Evolutionary conservation across 2,888 invertebrate species (phyloP).

Genomic region (Erebia aethiops): DNA sequence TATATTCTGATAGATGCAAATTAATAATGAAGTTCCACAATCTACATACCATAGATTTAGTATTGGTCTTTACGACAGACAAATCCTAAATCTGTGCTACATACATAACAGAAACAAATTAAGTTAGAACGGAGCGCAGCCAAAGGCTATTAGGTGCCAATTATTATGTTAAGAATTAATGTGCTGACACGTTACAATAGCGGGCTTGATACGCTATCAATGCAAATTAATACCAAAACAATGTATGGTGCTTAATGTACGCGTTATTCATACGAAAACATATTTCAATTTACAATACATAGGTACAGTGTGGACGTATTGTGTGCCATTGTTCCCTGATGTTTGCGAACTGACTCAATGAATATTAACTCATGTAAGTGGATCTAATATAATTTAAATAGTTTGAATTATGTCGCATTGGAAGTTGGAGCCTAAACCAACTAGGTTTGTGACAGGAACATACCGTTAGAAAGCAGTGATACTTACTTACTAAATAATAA

Average conservation of each 20-base stretch:
- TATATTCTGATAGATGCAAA: not conserved
- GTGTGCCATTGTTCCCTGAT: conserved; percentile 40
- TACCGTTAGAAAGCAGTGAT: too few relatives aligned
- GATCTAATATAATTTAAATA: conserved; percentile 41
- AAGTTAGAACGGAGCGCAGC: conserved; percentile 3
- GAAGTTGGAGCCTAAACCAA: not conserved
- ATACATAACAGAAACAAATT: conserved; percentile 9
- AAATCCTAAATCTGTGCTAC: too few relatives aligned
- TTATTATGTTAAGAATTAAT: conserved; percentile 28
- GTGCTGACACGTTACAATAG: conserved; percentile 41
- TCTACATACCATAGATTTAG: too few relatives aligned
- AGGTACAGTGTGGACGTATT: conserved; percentile 30
- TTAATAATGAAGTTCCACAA: conserved; percentile 6
- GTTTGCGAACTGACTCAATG: conserved; percentile 40
- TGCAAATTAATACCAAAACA: conserved; percentile 40
- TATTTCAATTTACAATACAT: conserved; percentile 29
- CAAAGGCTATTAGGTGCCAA: conserved; percentile 26
- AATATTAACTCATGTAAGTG: conserved; percentile 43
- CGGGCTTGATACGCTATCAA: conserved; percentile 44
- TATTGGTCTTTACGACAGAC: too few relatives aligned
- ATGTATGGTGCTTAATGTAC: conserved; percentile 40
- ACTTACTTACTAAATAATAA: too few relatives aligned
- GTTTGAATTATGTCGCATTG: not conserved
- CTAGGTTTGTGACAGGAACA: too few relatives aligned
- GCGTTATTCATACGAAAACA: conserved; percentile 38